A percentile compares a stretch with the other conserved stretches of the same genome.
Conservation (phyloP, 2,888 invertebrate species). For the Caenorhabditis panamensis region DNA sequence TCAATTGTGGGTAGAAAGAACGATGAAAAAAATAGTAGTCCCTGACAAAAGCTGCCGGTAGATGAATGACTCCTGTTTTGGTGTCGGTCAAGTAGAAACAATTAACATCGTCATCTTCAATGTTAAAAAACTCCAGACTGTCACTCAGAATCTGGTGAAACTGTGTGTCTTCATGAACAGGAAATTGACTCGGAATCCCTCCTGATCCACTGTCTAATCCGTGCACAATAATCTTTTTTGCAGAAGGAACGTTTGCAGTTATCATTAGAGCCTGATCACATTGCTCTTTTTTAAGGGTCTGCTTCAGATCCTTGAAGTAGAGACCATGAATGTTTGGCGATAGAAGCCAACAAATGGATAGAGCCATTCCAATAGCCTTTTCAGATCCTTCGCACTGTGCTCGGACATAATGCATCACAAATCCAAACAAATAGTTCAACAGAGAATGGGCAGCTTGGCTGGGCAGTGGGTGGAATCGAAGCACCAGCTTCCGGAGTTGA, state of each 20-base stretch:
- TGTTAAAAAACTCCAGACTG: conserved; percentile 88
- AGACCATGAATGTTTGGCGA: conserved; percentile 98
- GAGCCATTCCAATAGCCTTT: conserved; percentile 87
- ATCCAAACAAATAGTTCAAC: conserved; percentile 97
- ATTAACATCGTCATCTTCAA: conserved; percentile 91
- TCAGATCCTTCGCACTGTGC: conserved; percentile 96
- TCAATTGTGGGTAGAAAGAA: conserved; percentile 97
- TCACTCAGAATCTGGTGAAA: conserved; percentile 76
- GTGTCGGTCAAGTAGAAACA: conserved; percentile 97
- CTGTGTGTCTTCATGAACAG: conserved; percentile 87
- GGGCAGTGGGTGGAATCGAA: conserved; percentile 84
- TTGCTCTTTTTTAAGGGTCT: conserved; percentile 97
- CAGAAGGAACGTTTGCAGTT: conserved; percentile 98
- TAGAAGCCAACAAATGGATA: conserved; percentile 97
- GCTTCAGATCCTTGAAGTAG: conserved; percentile 99
- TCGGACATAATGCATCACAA: conserved; percentile 98
- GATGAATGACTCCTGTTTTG: conserved; percentile 98
- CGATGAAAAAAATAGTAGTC: conserved; percentile 96
- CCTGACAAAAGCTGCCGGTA: conserved; percentile 94
- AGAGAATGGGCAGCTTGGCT: conserved; percentile 95
- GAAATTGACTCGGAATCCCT: conserved; percentile 97
- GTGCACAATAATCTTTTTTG: conserved; percentile 88
- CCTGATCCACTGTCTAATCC: conserved; percentile 87
- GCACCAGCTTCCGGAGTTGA: conserved; percentile 93
- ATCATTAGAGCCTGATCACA: conserved; percentile 96